Evolutionary conservation across 2,888 invertebrate species (phyloP).

Genomic region (Herminia tarsipennalis): DNA sequence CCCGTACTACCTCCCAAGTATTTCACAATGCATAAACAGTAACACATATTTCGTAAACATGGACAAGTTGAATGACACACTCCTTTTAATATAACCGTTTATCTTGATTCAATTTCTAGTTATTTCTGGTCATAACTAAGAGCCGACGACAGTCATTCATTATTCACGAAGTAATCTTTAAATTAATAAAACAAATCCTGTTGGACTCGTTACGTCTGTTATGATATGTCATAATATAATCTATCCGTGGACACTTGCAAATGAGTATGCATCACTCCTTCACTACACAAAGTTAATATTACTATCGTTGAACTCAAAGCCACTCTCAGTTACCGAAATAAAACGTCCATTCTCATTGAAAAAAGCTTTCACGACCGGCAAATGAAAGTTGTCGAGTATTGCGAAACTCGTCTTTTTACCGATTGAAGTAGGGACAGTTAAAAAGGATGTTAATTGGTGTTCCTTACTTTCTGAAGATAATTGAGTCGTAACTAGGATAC

Average conservation of each 20-base stretch:
- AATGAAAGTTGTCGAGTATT: slow-evolving; percentile 31
- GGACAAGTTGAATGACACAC: slow-evolving; percentile 18
- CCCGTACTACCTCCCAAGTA: slow-evolving; percentile 30
- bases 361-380: slow-evolving; percentile 19
- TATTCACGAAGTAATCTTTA: slow-evolving; percentile 52
- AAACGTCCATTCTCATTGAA: slow-evolving; percentile 18
- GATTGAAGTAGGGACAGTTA: slow-evolving; percentile 58
- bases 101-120: slow-evolving; percentile 37
- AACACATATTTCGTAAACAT: slow-evolving; percentile 21
- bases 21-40: slow-evolving; percentile 26
- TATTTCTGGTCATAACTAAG: slow-evolving; percentile 32
- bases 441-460: slow-evolving; percentile 77
- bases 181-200: slow-evolving; percentile 62
- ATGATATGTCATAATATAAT: slow-evolving; percentile 71
- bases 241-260: slow-evolving; percentile 71
- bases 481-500: slow-evolving; percentile 71
- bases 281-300: slow-evolving; percentile 31
- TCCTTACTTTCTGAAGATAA: slow-evolving; percentile 69
- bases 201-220: slow-evolving; percentile 65
- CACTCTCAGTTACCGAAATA: slow-evolving; percentile 22
- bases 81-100: slow-evolving; percentile 30
- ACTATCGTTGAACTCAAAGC: slow-evolving; percentile 18
- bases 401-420: slow-evolving; percentile 51
- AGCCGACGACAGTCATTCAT: slow-evolving; percentile 29
- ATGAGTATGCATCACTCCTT: slow-evolving; percentile 67